A percentile compares a stretch with the other conserved stretches of the same genome.
These are phyloP conservation scores for Cordylochernes scorpioides DNA, from an alignment of 2,888 invertebrate genomes.

Conservation along the genomic window DNA sequence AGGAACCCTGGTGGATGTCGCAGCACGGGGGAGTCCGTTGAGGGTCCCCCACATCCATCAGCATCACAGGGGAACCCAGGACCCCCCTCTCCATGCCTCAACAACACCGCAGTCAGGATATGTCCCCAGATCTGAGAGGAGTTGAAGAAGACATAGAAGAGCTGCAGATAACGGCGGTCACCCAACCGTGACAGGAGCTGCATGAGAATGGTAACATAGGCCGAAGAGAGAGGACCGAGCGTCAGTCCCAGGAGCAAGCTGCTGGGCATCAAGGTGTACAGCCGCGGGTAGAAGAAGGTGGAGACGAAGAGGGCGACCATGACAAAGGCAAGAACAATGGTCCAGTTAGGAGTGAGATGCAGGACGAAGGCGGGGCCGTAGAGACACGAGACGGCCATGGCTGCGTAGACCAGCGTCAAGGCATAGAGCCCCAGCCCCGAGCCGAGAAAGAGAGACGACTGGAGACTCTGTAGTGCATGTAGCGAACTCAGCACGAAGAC, in stretches of 20 bases:
- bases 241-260: constrained; percentile 9
- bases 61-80: constrained; percentile 7
- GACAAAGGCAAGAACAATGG: constrained; percentile 12
- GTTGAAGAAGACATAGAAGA: constrained; percentile 12
- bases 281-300: constrained; percentile 12
- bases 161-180: constrained; percentile 9
- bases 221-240: constrained; percentile 11
- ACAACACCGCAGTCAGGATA: constrained; percentile 6
- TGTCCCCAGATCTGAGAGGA: constrained; percentile 11
- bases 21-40: constrained; percentile 6
- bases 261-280: constrained; percentile 10
- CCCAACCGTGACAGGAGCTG: constrained; percentile 10
- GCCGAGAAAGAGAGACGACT: constrained; percentile 11
- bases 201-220: constrained; percentile 13
- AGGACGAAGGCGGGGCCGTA: constrained; percentile 12
- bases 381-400: constrained; percentile 9
- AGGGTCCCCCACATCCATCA: constrained; percentile 4
- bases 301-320: constrained; percentile 11
- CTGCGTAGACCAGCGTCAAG: constrained; percentile 7
- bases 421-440: constrained; percentile 9
- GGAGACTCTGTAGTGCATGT: constrained; percentile 9
- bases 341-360: constrained; percentile 12
- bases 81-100: constrained; percentile 9
- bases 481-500: constrained; percentile 11
- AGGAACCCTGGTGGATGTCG: constrained; percentile 7